A percentile compares a stretch with the other conserved stretches of the same genome.
Evolutionary conservation across 2,113 vertebrate species (phyloP).

Genomic region (Sinocyclocheilus grahami): DNA sequence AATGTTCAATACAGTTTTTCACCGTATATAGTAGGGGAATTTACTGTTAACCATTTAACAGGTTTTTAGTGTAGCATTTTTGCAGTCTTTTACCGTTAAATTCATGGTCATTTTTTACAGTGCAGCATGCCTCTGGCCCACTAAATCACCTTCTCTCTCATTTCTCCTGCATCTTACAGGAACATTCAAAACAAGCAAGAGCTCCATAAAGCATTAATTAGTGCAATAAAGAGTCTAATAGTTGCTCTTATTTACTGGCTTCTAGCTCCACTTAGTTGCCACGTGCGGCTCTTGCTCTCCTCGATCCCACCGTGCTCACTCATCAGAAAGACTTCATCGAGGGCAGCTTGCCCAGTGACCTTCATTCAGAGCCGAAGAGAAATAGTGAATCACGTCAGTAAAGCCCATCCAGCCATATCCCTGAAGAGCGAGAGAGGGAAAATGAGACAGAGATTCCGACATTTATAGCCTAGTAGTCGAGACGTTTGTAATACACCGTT

Average conservation of each 20-base stretch:
- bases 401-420: slow-evolving; percentile 24
- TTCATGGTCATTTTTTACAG: too few relatives aligned
- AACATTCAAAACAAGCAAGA: slow-evolving; percentile 54
- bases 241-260: slow-evolving; percentile 58
- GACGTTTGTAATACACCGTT: slow-evolving; percentile 11
- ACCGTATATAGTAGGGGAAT: too few relatives aligned
- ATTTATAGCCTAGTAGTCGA: slow-evolving; percentile 27
- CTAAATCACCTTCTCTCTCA: slow-evolving; percentile 14
- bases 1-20: too few relatives aligned
- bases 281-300: slow-evolving; percentile 20
- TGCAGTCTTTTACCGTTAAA: too few relatives aligned
- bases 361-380: slow-evolving; percentile 3
- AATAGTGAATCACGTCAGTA: slow-evolving; percentile 27
- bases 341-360: slow-evolving; percentile 24
- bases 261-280: slow-evolving; percentile 41
- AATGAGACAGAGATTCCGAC: slow-evolving; percentile 12
- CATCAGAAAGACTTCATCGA: slow-evolving; percentile 26
- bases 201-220: slow-evolving; percentile 66
- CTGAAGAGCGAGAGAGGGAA: slow-evolving; percentile 9
- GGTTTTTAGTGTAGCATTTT: too few relatives aligned
- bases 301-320: slow-evolving; percentile 32
- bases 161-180: slow-evolving; percentile 40
- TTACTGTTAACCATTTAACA: too few relatives aligned
- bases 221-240: slow-evolving; percentile 57
- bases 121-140: slow-evolving; percentile 20